phyloP scores from a whole-genome alignment of 2,888 invertebrate species.

The Gandaritis pyraliata region DNA sequence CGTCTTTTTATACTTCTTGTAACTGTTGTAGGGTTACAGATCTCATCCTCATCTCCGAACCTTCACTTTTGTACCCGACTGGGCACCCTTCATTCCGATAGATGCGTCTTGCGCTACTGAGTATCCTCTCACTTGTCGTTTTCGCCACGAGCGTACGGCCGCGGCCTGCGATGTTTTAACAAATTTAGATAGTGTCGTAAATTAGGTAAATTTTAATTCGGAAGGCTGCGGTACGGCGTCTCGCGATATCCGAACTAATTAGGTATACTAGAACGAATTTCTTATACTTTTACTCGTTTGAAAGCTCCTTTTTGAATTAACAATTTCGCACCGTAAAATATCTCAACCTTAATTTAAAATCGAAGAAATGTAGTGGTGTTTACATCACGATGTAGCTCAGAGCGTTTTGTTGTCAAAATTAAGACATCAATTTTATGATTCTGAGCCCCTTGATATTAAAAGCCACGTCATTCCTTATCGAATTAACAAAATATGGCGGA shows the following conservation, averaged over 20 bases:
- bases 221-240: constrained; percentile 38
- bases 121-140: constrained; percentile 71
- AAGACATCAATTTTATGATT: background rate
- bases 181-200: constrained; percentile 40
- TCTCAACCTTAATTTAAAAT: constrained; percentile 4
- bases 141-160: constrained; percentile 46
- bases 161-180: constrained; percentile 35
- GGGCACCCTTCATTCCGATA: constrained; percentile 48
- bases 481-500: constrained; percentile 1
- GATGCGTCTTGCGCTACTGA: constrained; percentile 57
- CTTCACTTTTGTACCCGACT: constrained; percentile 57
- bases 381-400: background rate
- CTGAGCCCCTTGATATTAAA: background rate
- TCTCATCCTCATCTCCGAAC: constrained; percentile 64
- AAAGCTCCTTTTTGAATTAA: constrained; percentile 65
- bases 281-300: constrained; percentile 71
- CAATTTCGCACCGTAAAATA: constrained; percentile 24
- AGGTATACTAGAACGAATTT: constrained; percentile 75
- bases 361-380: background rate
- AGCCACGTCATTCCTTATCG: constrained; percentile 1
- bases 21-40: constrained; percentile 69
- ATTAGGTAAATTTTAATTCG: constrained; percentile 40
- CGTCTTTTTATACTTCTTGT: constrained; percentile 79
- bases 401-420: constrained; percentile 28
- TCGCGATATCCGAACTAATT: constrained; percentile 55